Base-by-base conservation (phyloP, 2,888 invertebrate species). In the Lasioglossum villosulum region DNA sequence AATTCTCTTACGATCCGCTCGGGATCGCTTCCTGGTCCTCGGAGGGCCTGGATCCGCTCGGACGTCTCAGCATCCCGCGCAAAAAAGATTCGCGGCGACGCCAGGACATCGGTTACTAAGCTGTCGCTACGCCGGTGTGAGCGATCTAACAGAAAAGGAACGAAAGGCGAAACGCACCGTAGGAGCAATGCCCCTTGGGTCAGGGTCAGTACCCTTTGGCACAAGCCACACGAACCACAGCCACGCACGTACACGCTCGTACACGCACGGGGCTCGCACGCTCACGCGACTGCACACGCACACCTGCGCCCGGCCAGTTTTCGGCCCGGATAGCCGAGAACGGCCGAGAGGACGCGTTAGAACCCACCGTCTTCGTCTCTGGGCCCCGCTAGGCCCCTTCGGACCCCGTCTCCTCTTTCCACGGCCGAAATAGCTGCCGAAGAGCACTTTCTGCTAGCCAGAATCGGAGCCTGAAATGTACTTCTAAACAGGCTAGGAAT, bases 201-300 rank as follows among this genome's bases (percentile, higher is more conserved):
- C 94, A 93, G 95, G 95, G 94, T 95, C 95, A 94, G 92, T 94
- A 94, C 94, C 95, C 94, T 94, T 94, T 94, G 92, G 90, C 92
- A 93, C 91, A 90, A 88, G 89, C 84, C 89, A 90, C 90, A 86
- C 90, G 87, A 81, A 80, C 86, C 83, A 73, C 84, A 86, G 86
- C 81, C 87, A 78, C 87, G 88, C 86, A 87, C 87, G 84, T 71
- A 79, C 86, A 78, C 86, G 88, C 84, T 86, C 86, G 84, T 72
- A 78, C 78, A 77, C 42, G 75, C 83, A 42, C 59, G 75, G 30
- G 30, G 34, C 42, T 19, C 56, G 30, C 10, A 16, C 27, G 74
- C 75, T 45, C 42, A 45, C 63, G 79, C 66, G 82, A 80, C 83
- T 80, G 78, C 86, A 81, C 84, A 72, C 81, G 72, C 79, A 72